Conservation (phyloP, 2,113 vertebrate species). For the Ctenodactylus gundi region DNA sequence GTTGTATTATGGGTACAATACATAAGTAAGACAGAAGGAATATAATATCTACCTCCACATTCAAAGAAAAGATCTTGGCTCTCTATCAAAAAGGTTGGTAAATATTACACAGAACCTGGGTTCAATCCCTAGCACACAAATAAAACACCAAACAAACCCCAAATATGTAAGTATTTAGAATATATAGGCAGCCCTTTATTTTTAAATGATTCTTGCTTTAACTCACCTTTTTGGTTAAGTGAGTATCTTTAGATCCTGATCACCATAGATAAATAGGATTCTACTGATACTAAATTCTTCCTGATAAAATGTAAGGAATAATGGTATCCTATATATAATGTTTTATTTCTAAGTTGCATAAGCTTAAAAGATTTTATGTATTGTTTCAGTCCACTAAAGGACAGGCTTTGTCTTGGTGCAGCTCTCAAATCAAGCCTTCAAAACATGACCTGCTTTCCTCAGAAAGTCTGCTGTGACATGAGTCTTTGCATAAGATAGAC, state of each 20-base stretch:
- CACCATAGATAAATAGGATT: neutral
- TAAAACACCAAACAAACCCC: neutral
- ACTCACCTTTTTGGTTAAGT: neutral
- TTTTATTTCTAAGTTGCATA: neutral
- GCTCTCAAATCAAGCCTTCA: neutral
- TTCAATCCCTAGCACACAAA: neutral
- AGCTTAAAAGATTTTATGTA: neutral
- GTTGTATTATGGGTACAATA: neutral
- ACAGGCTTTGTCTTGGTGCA: neutral
- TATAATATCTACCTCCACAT: neutral
- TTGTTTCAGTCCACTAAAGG: neutral
- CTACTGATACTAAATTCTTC: neutral
- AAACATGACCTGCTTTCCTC: neutral
- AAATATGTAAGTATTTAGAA: neutral
- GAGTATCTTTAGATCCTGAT: neutral
- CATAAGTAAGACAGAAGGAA: neutral
- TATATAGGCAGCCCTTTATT: neutral
- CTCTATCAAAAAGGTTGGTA: neutral
- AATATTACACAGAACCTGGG: neutral
- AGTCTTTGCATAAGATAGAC: neutral
- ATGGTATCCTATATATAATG: neutral
- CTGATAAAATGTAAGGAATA: slow-evolving; percentile 15
- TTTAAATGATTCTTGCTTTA: slow-evolving; percentile 26
- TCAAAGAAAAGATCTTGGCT: slow-evolving; percentile 12
- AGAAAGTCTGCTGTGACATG: neutral